Conservation (phyloP, 2,888 invertebrate species). For the Netelia fuscicornis region DNA sequence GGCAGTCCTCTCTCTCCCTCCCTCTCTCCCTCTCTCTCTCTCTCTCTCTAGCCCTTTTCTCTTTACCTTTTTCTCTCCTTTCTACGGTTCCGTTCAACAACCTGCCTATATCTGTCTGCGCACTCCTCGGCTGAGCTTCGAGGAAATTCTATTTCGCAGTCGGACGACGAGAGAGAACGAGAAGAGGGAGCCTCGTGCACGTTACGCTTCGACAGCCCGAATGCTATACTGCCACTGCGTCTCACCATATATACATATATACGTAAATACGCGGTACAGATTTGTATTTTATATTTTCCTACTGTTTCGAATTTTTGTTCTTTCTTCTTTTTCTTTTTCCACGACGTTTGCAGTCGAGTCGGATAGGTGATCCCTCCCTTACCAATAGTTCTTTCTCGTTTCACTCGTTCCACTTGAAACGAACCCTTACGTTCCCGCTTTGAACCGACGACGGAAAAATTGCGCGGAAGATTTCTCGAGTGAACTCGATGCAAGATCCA, state of each 20-base stretch:
- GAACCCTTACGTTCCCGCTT: conserved; percentile 15
- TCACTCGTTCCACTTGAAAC: conserved; percentile 33
- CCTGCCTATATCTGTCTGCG: conserved; percentile 20
- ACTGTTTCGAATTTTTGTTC: neutral
- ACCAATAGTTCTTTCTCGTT: neutral
- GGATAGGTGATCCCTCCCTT: conserved; percentile 1
- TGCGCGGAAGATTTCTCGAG: no score
- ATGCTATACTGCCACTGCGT: conserved; percentile 33
- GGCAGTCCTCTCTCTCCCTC: conserved; percentile 26
- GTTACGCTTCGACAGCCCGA: conserved; percentile 60
- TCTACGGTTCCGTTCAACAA: conserved; percentile 2
- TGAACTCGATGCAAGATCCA: no score
- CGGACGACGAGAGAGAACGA: conserved; percentile 62
- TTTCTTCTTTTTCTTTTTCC: conserved; percentile 65
- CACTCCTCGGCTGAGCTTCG: conserved; percentile 52
- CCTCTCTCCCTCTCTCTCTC: conserved; percentile 24
- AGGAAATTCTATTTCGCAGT: conserved; percentile 67
- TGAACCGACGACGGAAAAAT: conserved; percentile 1
- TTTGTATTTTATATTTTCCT: conserved; percentile 28
- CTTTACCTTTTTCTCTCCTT: conserved; percentile 35
- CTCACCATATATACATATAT: neutral
- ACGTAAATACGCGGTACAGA: neutral
- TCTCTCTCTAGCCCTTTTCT: conserved; percentile 38
- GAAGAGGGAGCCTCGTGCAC: conserved; percentile 48
- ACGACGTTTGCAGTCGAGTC: conserved; percentile 65